Evolutionary conservation across 2,888 invertebrate genomes (phyloP), one percentile per base, ranked within the genome.

Genomic region (Agonopterix heracliana): DNA sequence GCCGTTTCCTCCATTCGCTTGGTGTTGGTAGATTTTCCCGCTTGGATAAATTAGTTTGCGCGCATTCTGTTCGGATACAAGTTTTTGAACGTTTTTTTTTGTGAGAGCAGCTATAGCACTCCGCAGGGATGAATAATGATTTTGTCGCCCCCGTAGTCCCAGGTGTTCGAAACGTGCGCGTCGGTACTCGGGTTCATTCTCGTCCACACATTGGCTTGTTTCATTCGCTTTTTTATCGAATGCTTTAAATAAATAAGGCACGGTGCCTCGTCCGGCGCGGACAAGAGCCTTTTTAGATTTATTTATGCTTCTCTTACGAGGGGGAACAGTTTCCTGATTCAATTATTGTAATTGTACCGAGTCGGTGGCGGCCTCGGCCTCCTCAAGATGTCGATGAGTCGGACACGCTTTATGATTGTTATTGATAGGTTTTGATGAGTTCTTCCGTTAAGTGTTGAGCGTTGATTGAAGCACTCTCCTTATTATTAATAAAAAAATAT

Each of bases 271-370:
- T 53, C 56, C 66, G 61, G 60, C 53, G 54, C 47, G 54, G 62
- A 61, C 63, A 68, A 70, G 66, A 64, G 63, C 58, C 62, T 64
- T 68, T 66, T 71, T 68, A 72, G 77, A 77, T 79, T 78, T 81
- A 79, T 81, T 79, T 78, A 78, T 52, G 53, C 59, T 26, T 26
- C 26, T 60, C 60, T 59, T 13, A 41, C 63, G 66, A 61, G 66
- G 67, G 76, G 78, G 73, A 78, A 70, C 69, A 57, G 71, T 68
- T 76, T 81, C 78, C 79, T 78, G 74, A 81, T 80, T 81, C 76
- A 78, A 82, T 82, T 79, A 81, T 78, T 78, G 70, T 76, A 76
- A 80, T 81, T 77, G 74, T 69, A 57, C 59, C 59, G 61, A 63
- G 52, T 56, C 57, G 60, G 63, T 58, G 53, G 56, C 61, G 60